Evolutionary conservation across 2,797 vertebrate genomes (phyloP).

Genomic region (Parauchenoglanis ngamensis): DNA sequence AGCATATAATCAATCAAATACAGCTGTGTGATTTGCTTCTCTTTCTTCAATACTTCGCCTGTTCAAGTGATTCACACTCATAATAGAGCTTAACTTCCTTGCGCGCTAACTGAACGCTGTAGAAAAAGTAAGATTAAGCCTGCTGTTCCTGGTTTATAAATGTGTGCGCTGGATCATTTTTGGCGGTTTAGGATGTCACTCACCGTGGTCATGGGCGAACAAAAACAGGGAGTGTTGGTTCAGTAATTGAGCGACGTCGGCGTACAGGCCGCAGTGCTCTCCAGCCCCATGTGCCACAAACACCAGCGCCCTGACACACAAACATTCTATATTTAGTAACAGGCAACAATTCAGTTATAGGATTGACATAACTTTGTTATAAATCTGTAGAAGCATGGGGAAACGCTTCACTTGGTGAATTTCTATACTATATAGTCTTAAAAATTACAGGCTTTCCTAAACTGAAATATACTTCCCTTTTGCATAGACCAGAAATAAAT

Average conservation of each 20-base stretch:
- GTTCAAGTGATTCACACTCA: conserved; percentile 32
- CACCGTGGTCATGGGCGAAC: conserved; percentile 95
- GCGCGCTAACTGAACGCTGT: neutral
- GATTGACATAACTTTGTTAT: neutral
- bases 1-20: conserved; percentile 49
- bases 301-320: conserved; percentile 82
- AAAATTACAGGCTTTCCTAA: neutral
- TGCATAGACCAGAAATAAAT: neutral
- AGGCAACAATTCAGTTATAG: neutral
- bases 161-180: neutral
- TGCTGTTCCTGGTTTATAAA: neutral
- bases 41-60: conserved; percentile 25
- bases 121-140: neutral
- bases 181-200: conserved; percentile 65
- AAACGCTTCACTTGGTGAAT: neutral
- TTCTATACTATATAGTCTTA: neutral
- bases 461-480: neutral
- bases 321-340: conserved; percentile 20
- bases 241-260: conserved; percentile 86
- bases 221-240: conserved; percentile 82
- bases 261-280: conserved; percentile 90
- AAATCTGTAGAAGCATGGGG: neutral
- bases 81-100: conserved; percentile 15
- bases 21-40: conserved; percentile 38
- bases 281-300: conserved; percentile 90